phyloP scores from a whole-genome alignment of 2,113 vertebrate genomes.

The Rhynchomys soricoides region DNA sequence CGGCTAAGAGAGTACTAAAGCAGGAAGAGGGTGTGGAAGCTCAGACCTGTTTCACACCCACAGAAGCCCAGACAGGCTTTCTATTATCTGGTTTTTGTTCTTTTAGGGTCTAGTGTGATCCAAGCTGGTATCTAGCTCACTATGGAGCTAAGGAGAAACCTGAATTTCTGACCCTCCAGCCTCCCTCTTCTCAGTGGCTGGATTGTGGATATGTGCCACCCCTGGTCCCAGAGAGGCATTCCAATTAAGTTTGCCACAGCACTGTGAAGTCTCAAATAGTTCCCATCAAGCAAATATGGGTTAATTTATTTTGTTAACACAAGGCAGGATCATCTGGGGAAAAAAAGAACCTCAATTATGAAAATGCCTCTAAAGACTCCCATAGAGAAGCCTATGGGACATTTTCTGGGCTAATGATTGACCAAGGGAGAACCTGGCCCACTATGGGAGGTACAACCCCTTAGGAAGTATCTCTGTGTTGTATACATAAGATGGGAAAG shows the following conservation, averaged over 20 bases:
- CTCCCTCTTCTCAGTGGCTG: neutral
- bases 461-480: neutral
- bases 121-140: neutral
- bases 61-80: neutral
- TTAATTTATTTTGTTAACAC: neutral
- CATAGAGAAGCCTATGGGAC: neutral
- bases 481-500: neutral
- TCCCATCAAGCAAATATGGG: neutral
- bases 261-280: neutral
- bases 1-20: neutral
- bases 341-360: neutral
- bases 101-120: neutral
- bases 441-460: neutral
- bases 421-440: neutral
- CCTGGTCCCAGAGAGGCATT: neutral
- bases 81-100: neutral
- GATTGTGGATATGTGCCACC: no score
- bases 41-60: neutral
- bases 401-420: neutral
- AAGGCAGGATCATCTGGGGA: neutral
- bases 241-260: neutral
- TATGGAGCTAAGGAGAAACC: neutral
- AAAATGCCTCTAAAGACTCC: neutral
- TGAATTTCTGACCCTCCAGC: neutral
- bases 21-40: neutral